These are phyloP conservation scores for Tetropium fuscum DNA, from an alignment of 2,888 invertebrate species.

Conservation along the genomic window DNA sequence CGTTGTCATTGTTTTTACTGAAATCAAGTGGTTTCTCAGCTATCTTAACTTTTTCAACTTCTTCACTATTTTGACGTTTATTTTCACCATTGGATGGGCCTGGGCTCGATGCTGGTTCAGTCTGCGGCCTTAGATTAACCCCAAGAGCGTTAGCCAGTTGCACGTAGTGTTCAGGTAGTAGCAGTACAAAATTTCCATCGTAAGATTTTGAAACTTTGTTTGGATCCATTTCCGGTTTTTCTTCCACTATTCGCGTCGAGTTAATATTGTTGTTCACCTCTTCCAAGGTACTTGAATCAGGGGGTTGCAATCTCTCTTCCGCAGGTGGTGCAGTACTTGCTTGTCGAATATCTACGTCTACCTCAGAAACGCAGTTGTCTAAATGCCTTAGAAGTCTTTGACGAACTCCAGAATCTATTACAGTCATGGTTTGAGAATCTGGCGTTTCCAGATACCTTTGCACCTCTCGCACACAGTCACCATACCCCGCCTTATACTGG, in stretches of 20 bases:
- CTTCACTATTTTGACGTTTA: conserved; percentile 36
- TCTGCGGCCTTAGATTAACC: conserved; percentile 61
- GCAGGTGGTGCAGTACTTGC: conserved; percentile 39
- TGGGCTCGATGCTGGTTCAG: conserved; percentile 45
- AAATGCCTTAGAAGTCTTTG: conserved; percentile 72
- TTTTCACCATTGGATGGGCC: conserved; percentile 43
- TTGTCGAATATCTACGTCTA: conserved; percentile 68
- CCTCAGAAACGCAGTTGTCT: conserved; percentile 73
- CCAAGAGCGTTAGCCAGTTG: conserved; percentile 70
- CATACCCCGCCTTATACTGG: conserved; percentile 76
- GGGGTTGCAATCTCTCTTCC: conserved; percentile 54
- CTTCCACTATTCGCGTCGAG: conserved; percentile 24
- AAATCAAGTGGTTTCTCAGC: conserved; percentile 68
- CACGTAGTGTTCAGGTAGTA: conserved; percentile 73
- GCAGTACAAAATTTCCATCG: conserved; percentile 73
- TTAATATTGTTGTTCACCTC: conserved; percentile 58
- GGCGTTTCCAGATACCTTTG: conserved; percentile 72
- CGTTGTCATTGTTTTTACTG: conserved; percentile 63
- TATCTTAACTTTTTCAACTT: conserved; percentile 46
- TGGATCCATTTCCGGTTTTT: conserved; percentile 14
- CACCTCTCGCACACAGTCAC: conserved; percentile 76
- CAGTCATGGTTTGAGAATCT: conserved; percentile 71
- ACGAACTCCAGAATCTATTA: conserved; percentile 70
- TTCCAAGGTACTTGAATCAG: conserved; percentile 64
- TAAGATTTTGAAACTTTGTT: conserved; percentile 67